A percentile compares a stretch with the other conserved stretches of the same genome.
Conservation (phyloP, 2,797 vertebrate species). For the Pygocentrus nattereri region DNA sequence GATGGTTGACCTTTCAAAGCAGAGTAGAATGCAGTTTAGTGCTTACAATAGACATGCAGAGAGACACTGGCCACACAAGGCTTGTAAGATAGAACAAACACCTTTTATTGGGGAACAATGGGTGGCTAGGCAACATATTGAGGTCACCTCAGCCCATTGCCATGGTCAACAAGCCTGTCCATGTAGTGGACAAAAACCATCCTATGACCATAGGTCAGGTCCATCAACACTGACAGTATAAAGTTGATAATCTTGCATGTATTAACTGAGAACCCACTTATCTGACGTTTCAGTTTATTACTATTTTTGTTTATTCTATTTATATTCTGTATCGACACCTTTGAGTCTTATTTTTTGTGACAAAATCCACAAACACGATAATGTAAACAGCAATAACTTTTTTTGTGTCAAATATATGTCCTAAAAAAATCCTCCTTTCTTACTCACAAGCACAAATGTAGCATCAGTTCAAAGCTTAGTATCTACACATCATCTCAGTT, state of each 20-base stretch:
- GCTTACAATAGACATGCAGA: conserved; percentile 32
- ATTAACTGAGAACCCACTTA: no score
- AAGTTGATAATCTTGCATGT: conserved; percentile 16
- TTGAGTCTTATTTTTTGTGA: not conserved
- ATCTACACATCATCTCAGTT: no score
- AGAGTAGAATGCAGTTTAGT: conserved; percentile 46
- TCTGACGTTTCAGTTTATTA: not conserved
- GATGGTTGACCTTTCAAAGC: conserved; percentile 37
- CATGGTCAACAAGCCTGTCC: conserved; percentile 51
- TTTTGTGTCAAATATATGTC: no score
- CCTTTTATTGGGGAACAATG: conserved; percentile 39
- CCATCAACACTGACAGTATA: conserved; percentile 13
- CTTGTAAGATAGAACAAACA: conserved; percentile 37
- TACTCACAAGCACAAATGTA: no score
- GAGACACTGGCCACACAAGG: conserved; percentile 22
- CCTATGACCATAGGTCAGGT: conserved; percentile 33
- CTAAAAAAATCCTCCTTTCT: no score
- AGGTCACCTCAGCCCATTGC: conserved; percentile 52
- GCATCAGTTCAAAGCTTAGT: no score
- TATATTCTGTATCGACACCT: not conserved
- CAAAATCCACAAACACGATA: no score
- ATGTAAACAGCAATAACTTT: no score
- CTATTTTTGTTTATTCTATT: conserved; percentile 15
- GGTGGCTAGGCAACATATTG: conserved; percentile 31
- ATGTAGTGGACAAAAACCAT: conserved; percentile 25